Base-by-base conservation (phyloP, 35 echinoderm and acorn worm species). In the Heliocidaris erythrogramma region DNA sequence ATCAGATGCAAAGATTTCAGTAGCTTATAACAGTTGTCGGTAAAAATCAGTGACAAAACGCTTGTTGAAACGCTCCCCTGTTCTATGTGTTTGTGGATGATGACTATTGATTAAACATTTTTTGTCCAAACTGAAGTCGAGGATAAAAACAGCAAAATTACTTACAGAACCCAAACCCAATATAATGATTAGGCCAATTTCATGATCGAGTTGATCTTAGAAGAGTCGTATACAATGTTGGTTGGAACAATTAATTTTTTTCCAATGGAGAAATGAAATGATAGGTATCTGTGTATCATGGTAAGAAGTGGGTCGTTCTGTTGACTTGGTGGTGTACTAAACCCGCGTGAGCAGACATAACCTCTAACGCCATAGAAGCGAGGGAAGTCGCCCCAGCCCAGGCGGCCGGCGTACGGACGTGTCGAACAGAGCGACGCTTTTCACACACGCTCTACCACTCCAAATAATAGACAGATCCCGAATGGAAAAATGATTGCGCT, bases 371-470 rank as follows among this genome's bases (percentile, higher is more conserved):
- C 65, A 78, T 78, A 78, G 18, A 27, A 24, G 65, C 65, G 17
- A 78, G 35, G 35, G 65, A 78, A 78, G 21, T n/a, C 18, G 65
- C 65, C 65, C 65, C 65, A 78, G 65, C 65, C 59, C 12, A 10
- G 12, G 3, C 47, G 31, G 87, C 31, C 87, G 18, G 12, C 17
- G 32, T 42, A 18, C 87, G 87, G 14, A 48, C 87, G 32, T 32
- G 87, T 42, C 47, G 87, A 42, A 47, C 31, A 47, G 87, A n/a
- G 32, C 31, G 31, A 89, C 32, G 87, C 87, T 32, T 89, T 89
- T 89, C 30, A 89, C 87, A 48, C 47, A 89, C 87, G 87, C 87
- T 42, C 47, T 30, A 89, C 17, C 87, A 30, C 87, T 89, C 87
- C 87, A 14, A 32, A 48, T 89, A 89, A 78, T 78, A 27, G 87